Conservation (phyloP, 2,888 invertebrate genomes). For the Pachymerium ferrugineum region DNA sequence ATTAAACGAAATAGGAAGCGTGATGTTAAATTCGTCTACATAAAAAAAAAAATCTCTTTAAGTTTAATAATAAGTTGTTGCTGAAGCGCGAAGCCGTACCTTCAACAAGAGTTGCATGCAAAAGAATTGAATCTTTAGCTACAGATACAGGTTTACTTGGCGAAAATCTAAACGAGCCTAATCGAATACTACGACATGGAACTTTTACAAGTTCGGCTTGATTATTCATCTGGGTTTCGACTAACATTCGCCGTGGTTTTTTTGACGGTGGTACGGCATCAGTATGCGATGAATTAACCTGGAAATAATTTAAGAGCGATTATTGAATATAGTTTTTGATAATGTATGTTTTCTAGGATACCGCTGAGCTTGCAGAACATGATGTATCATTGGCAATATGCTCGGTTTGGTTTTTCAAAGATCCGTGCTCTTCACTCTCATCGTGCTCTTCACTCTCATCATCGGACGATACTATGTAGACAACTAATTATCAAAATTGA, state of each 20-base stretch:
- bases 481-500: constrained; percentile 45
- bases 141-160: constrained; percentile 65
- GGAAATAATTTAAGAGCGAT: too few relatives aligned
- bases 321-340: too few relatives aligned
- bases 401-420: neutral
- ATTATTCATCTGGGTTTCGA: neutral
- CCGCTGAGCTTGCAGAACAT: too few relatives aligned
- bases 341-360: too few relatives aligned
- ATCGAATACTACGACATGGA: constrained; percentile 69
- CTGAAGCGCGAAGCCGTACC: constrained; percentile 41
- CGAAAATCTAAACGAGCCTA: constrained; percentile 76
- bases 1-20: constrained; percentile 71
- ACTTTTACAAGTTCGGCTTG: constrained; percentile 43
- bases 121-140: constrained; percentile 50
- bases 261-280: neutral
- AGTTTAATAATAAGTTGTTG: neutral
- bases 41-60: constrained; percentile 34
- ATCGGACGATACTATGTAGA: constrained; percentile 47
- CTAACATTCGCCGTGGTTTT: neutral
- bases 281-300: too few relatives aligned
- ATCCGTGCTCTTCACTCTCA: constrained; percentile 32
- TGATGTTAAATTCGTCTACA: constrained; percentile 60
- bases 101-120: constrained; percentile 49
- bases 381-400: too few relatives aligned
- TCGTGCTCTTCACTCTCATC: constrained; percentile 42